Evolutionary conservation across 2,113 vertebrate species (phyloP).

Genomic region (Poeciliopsis retropinna): DNA sequence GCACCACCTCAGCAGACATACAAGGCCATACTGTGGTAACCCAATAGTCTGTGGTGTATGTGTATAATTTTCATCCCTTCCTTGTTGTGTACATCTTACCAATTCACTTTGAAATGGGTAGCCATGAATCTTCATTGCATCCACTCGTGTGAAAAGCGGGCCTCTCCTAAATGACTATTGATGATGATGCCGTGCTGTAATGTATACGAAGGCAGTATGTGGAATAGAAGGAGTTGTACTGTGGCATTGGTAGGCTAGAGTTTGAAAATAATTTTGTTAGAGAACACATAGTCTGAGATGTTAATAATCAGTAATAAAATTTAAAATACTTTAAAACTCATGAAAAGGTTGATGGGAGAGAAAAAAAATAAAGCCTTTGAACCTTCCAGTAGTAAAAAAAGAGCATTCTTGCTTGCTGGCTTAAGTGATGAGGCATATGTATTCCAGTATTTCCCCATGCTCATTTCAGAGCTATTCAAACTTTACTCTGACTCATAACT

Average conservation of each 20-base stretch:
- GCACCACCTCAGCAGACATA: slow-evolving; percentile 50
- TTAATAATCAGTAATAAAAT: slow-evolving; percentile 27
- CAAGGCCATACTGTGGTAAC: slow-evolving; percentile 71
- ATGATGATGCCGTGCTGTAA: slow-evolving; percentile 75
- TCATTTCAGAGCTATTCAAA: slow-evolving; percentile 8
- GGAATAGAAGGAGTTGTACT: slow-evolving; percentile 18
- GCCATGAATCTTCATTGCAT: slow-evolving; percentile 84
- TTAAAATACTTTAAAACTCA: not conserved
- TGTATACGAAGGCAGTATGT: slow-evolving; percentile 70
- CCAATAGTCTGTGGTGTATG: slow-evolving; percentile 61
- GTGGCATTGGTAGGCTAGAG: slow-evolving; percentile 23
- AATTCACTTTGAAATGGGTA: slow-evolving; percentile 70
- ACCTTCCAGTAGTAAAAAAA: slow-evolving; percentile 23
- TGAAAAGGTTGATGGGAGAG: not conserved
- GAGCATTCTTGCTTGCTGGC: slow-evolving; percentile 8
- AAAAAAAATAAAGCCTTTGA: slow-evolving; percentile 21
- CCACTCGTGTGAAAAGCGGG: slow-evolving; percentile 72
- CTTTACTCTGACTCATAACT: slow-evolving; percentile 13
- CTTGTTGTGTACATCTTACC: slow-evolving; percentile 38
- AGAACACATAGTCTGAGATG: slow-evolving; percentile 2
- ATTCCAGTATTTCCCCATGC: not conserved
- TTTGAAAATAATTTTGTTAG: slow-evolving; percentile 46
- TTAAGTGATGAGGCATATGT: slow-evolving; percentile 1
- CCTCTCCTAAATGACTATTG: slow-evolving; percentile 81
- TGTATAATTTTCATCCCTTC: slow-evolving; percentile 62